These are phyloP conservation scores for Channa argus DNA, from an alignment of 2,113 vertebrate species.

Conservation along the genomic window DNA sequence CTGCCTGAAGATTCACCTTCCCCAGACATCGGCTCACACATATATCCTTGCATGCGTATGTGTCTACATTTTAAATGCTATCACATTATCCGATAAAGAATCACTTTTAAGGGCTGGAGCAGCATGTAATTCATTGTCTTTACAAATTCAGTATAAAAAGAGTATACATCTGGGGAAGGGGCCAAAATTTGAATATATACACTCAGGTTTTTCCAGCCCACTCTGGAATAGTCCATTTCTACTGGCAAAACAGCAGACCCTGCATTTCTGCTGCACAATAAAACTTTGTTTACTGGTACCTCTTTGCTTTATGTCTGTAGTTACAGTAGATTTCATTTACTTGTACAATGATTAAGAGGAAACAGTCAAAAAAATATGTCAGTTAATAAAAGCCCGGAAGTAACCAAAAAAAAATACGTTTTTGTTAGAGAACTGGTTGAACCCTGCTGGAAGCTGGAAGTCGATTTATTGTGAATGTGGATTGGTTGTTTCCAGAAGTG, in stretches of 20 bases:
- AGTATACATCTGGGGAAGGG: no score
- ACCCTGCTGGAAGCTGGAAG: no score
- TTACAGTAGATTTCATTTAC: background rate
- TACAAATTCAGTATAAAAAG: no score
- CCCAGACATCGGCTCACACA: no score
- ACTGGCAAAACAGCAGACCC: background rate
- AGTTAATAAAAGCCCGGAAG: conserved; percentile 5
- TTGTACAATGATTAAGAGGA: background rate
- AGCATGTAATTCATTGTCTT: no score
- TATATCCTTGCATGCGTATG: no score
- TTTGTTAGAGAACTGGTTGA: conserved; percentile 13
- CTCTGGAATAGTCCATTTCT: background rate
- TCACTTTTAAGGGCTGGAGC: no score
- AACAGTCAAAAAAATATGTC: background rate
- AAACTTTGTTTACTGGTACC: background rate
- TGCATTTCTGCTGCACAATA: background rate
- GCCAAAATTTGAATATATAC: no score
- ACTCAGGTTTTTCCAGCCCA: no score
- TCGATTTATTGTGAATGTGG: conserved; percentile 21
- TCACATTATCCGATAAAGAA: no score
- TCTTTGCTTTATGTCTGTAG: background rate
- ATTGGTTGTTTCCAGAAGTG: background rate
- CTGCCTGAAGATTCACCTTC: no score
- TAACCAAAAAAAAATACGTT: conserved; percentile 1
- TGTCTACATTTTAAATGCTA: no score